A percentile compares a stretch with the other conserved stretches of the same genome.
These are phyloP conservation scores for Ispidina picta DNA, from an alignment of 2,797 vertebrate genomes.

Conservation along the genomic window DNA sequence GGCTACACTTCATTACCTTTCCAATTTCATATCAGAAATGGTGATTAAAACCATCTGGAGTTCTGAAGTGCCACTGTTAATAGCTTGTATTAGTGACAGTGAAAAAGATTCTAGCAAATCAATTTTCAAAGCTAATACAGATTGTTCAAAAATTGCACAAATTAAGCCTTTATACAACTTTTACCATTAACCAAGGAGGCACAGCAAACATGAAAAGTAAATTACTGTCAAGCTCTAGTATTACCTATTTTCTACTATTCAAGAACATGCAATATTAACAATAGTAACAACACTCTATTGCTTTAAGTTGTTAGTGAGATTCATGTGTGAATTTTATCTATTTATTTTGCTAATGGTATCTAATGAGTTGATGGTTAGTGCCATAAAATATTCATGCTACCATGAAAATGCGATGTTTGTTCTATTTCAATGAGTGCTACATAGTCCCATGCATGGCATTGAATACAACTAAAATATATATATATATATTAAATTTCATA, in stretches of 20 bases:
- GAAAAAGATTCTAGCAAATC: neutral
- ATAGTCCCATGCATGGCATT: conserved; percentile 72
- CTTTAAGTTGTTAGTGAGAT: conserved; percentile 46
- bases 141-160: neutral
- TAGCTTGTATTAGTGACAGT: neutral
- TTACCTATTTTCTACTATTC: neutral
- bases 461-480: conserved; percentile 62
- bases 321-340: neutral
- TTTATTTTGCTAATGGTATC: conserved; percentile 62
- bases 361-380: conserved; percentile 72
- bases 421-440: conserved; percentile 63
- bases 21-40: neutral
- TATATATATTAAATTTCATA: conserved; percentile 79
- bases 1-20: neutral
- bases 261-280: conserved; percentile 21
- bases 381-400: conserved; percentile 69
- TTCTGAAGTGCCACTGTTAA: neutral
- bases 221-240: neutral
- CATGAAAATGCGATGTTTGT: conserved; percentile 64
- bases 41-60: neutral
- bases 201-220: conserved; percentile 20
- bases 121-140: neutral
- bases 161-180: neutral
- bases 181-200: neutral
- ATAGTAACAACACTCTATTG: neutral